These are phyloP conservation scores for Bufo gargarizans DNA, from an alignment of 2,113 vertebrate genomes.

Conservation along the genomic window DNA sequence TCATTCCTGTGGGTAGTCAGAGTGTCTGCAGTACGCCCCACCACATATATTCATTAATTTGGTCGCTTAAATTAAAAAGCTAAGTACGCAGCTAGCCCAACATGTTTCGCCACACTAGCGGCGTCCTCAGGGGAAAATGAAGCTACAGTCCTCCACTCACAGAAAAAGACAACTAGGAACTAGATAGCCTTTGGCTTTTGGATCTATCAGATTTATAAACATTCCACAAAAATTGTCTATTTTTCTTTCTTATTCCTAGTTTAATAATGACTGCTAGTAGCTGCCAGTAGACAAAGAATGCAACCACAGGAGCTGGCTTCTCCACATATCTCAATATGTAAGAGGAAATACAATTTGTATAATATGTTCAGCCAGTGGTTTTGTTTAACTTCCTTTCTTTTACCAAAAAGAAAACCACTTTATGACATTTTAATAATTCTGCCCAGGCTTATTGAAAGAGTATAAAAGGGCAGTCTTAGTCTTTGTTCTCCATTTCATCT, in stretches of 20 bases:
- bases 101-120: no score
- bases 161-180: no score
- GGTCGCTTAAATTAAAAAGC: no score
- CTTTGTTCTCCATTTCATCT: constrained; percentile 31
- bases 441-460: constrained; percentile 53
- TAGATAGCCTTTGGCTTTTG: no score
- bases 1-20: no score
- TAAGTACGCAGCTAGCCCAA: no score
- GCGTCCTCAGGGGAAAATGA: no score
- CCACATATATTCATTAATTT: no score
- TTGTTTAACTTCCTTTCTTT: constrained; percentile 72
- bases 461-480: constrained; percentile 41
- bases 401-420: constrained; percentile 57
- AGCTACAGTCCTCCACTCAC: no score
- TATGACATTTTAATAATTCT: constrained; percentile 35
- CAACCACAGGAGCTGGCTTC: constrained; percentile 78
- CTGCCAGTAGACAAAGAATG: constrained; percentile 83
- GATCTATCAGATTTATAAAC: constrained; percentile 29
- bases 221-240: not conserved
- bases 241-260: constrained; percentile 10
- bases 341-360: constrained; percentile 68
- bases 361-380: constrained; percentile 68
- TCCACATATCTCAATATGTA: constrained; percentile 61
- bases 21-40: no score
- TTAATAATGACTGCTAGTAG: constrained; percentile 61